These are phyloP conservation scores for Leucophenga varia DNA, from an alignment of 1,140 invertebrate species.

Conservation along the genomic window DNA sequence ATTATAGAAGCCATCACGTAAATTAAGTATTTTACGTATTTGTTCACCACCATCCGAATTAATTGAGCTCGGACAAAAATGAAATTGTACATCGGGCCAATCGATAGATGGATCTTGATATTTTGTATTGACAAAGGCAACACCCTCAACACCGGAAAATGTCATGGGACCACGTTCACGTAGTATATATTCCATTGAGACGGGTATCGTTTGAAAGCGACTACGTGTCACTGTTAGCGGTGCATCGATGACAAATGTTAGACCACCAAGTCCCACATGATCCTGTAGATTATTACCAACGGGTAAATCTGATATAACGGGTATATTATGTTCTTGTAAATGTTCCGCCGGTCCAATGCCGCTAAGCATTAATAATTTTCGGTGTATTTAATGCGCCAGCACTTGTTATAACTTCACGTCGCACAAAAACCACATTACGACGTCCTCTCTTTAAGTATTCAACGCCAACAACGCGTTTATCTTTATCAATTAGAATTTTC, in stretches of 20 bases:
- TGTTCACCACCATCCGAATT: slow-evolving; percentile 78
- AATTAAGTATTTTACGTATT: slow-evolving; percentile 72
- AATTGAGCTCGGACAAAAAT: slow-evolving; percentile 79
- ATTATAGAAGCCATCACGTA: slow-evolving; percentile 79
- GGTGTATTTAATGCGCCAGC: slow-evolving; percentile 80
- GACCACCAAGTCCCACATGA: slow-evolving; percentile 73
- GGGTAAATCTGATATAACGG: slow-evolving; percentile 71
- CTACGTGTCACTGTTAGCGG: slow-evolving; percentile 76
- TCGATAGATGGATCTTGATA: slow-evolving; percentile 71
- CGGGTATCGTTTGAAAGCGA: slow-evolving; percentile 74
- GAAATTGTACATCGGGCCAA: slow-evolving; percentile 86
- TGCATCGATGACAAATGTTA: slow-evolving; percentile 79
- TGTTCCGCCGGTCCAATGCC: slow-evolving; percentile 83
- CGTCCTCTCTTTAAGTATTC: slow-evolving; percentile 70
- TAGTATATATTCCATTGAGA: slow-evolving; percentile 79
- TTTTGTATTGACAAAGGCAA: slow-evolving; percentile 81
- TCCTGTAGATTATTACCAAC: slow-evolving; percentile 80
- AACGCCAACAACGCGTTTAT: slow-evolving; percentile 74
- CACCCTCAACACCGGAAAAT: slow-evolving; percentile 76
- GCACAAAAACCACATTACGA: slow-evolving; percentile 66
- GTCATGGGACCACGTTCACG: slow-evolving; percentile 80
- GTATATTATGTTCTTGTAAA: slow-evolving; percentile 73
- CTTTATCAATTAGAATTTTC: slow-evolving; percentile 68
- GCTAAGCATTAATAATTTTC: slow-evolving; percentile 85
- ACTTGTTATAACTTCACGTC: slow-evolving; percentile 77